These are phyloP conservation scores for Nycteola revayana DNA, from an alignment of 2,888 invertebrate species.

Conservation along the genomic window DNA sequence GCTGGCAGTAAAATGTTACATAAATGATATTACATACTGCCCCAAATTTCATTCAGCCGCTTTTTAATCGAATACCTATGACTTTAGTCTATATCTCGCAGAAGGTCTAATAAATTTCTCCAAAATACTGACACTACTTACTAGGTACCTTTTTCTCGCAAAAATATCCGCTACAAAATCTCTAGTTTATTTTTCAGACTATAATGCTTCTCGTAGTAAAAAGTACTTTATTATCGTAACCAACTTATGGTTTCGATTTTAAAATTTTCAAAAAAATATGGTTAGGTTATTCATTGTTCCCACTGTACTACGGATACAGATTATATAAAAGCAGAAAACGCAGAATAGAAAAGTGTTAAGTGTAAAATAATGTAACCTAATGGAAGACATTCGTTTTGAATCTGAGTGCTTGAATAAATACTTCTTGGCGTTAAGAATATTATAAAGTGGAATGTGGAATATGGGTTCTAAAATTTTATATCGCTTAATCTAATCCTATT, in stretches of 20 bases:
- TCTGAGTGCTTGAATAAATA: constrained; percentile 41
- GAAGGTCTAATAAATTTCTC: constrained; percentile 51
- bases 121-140: constrained; percentile 74
- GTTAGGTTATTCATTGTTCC: constrained; percentile 70
- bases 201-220: constrained; percentile 46
- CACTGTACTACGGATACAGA: constrained; percentile 45
- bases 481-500: constrained; percentile 29
- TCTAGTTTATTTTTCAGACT: constrained; percentile 63
- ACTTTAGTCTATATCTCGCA: background rate
- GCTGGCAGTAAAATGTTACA: too few relatives aligned
- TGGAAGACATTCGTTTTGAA: constrained; percentile 74
- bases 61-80: background rate
- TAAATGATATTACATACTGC: too few relatives aligned
- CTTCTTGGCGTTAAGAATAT: constrained; percentile 30
- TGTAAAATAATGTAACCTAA: constrained; percentile 64
- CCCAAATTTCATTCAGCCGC: too few relatives aligned
- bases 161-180: constrained; percentile 71
- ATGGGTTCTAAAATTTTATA: constrained; percentile 26
- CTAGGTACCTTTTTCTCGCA: constrained; percentile 61
- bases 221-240: constrained; percentile 39
- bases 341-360: constrained; percentile 30
- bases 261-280: constrained; percentile 63
- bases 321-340: constrained; percentile 24
- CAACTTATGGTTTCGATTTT: constrained; percentile 35
- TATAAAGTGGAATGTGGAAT: constrained; percentile 57